Base-by-base conservation (phyloP, 2,113 vertebrate species). In the Willisornis vidua region DNA sequence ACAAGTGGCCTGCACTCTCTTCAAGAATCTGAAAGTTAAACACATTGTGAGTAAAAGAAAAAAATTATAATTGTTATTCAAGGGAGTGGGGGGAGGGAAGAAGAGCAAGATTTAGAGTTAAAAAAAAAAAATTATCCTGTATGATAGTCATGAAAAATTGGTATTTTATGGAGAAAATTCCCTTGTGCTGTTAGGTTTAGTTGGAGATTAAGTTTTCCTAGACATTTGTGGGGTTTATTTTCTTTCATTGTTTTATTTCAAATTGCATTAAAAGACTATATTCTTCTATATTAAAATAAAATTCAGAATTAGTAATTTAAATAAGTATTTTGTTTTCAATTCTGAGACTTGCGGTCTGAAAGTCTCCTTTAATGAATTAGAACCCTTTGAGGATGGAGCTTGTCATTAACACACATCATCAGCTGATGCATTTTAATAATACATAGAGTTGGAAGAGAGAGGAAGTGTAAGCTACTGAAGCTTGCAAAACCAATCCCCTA, bases 361-460 rank as follows among this genome's bases (percentile, higher is more conserved):
- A 77, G 76, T 85, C 66, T 45, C 35, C 37, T 94, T 91, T 95
- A 94, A 94, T 95, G 94, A 97, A 82, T 95, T 61, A 81, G 79
- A 94, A 62, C 74, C 94, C 95, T 96, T 90, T 96, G 96, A 95
- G 93, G 81, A 91, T 89, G 76, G 68, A 96, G 93, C 92, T 91
- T 96, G 96, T 96, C 80, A 89, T 97, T 97, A 94, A 65, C 93
- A 96, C 87, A 92, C 79, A 96, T 95, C 95, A 94, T 94, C 95
- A 96, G 92, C 93, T 94, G 90, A 97, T 94, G 86, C 90, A 90
- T 97, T 97, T 97, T 96, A 97, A 96, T 97, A 94, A 96, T 90
- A 95, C 93, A 93, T 94, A 55, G 90, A 84, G 91, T 87, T 91
- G 85, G 95, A 89, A 94, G 91, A 84, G 85, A 89, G 86, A 91